Evolutionary conservation across 2,888 invertebrate species (phyloP).

Genomic region (Ochropleura leucogaster): DNA sequence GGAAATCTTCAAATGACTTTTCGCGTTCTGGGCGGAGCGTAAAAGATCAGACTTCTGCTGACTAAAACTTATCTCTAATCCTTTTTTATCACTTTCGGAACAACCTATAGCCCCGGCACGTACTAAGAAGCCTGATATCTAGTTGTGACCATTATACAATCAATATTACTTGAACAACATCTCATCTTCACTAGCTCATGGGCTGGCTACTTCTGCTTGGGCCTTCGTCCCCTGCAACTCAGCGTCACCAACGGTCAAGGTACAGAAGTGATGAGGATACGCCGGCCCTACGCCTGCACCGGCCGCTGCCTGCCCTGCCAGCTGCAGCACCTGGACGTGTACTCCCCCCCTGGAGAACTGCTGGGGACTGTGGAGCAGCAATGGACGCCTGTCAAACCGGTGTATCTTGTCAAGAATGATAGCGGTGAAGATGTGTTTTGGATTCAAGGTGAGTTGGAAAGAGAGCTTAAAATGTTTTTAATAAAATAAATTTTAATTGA

Average conservation of each 20-base stretch:
- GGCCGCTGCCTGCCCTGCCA: conserved; percentile 96
- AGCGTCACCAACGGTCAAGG: conserved; percentile 76
- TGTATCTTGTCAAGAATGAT: conserved; percentile 93
- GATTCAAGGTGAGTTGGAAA: conserved; percentile 91
- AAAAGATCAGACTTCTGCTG: too few relatives aligned
- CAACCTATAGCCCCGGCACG: too few relatives aligned
- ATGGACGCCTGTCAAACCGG: conserved; percentile 93
- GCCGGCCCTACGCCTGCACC: conserved; percentile 94
- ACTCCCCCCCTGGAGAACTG: conserved; percentile 92
- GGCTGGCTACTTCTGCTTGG: conserved; percentile 85
- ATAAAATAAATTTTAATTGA: too few relatives aligned
- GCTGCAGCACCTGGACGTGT: conserved; percentile 93
- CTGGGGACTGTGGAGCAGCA: conserved; percentile 94
- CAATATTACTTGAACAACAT: background rate
- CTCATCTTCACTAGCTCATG: conserved; percentile 78
- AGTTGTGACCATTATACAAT: too few relatives aligned
- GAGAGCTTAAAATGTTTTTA: too few relatives aligned
- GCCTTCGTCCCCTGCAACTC: conserved; percentile 81
- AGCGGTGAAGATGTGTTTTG: conserved; percentile 93
- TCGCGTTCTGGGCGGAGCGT: too few relatives aligned
- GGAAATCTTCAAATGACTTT: too few relatives aligned
- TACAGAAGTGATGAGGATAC: conserved; percentile 93
- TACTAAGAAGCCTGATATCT: too few relatives aligned
- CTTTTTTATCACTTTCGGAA: too few relatives aligned
- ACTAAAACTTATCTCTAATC: too few relatives aligned